These are phyloP conservation scores for Cladopsammia gracilis DNA, from an alignment of 64 coral and sea anemone genomes.

Conservation along the genomic window DNA sequence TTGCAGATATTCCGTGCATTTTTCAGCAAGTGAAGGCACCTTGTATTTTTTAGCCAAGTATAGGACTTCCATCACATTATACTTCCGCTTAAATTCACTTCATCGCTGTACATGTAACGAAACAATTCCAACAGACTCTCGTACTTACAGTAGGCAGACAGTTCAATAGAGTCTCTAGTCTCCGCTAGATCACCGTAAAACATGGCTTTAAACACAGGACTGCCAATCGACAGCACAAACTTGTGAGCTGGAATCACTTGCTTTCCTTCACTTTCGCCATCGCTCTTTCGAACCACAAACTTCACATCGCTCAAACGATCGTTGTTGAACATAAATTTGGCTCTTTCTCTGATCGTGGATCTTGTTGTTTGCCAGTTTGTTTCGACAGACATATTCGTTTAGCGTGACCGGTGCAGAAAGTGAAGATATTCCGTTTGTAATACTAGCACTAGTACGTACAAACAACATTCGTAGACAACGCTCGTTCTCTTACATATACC, in stretches of 20 bases:
- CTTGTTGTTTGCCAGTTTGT: neutral
- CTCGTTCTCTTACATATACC: too few species aligned
- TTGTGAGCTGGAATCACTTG: slow-evolving; percentile 22
- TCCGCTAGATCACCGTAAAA: slow-evolving; percentile 26
- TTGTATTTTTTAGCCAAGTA: slow-evolving; percentile 35
- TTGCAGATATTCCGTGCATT: neutral
- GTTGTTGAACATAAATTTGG: slow-evolving; percentile 13
- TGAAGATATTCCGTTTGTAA: too few species aligned
- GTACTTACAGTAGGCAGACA: slow-evolving; percentile 15
- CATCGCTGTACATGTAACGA: slow-evolving; percentile 30
- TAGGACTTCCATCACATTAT: slow-evolving; percentile 41
- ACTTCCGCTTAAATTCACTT: neutral
- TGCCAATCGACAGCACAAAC: slow-evolving; percentile 30
- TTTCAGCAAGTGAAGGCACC: neutral
- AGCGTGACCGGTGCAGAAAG: too few species aligned
- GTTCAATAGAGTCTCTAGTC: slow-evolving; percentile 4
- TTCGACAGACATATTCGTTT: neutral
- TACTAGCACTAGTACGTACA: too few species aligned
- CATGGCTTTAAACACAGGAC: slow-evolving; percentile 44
- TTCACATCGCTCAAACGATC: slow-evolving; percentile 9
- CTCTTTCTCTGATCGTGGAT: neutral
- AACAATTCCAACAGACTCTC: slow-evolving; percentile 24
- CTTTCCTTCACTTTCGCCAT: neutral
- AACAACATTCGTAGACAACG: too few species aligned
- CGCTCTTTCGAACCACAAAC: neutral